phyloP scores from a whole-genome alignment of 2,888 invertebrate genomes.

The Amphipoea oculea region DNA sequence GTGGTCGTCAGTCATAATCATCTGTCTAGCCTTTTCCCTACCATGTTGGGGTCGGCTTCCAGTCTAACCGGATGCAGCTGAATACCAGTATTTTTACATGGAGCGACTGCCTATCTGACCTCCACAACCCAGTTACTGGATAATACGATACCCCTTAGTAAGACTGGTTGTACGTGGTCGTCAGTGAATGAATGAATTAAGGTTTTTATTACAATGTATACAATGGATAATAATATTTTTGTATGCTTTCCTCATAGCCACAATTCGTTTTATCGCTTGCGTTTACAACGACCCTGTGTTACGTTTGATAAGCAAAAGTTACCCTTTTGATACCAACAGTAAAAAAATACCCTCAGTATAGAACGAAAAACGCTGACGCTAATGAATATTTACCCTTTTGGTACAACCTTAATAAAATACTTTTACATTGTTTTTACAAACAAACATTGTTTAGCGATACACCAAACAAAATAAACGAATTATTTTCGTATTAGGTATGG shows the following conservation, averaged over 20 bases:
- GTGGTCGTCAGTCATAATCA: not conserved
- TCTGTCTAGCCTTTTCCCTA: too few relatives aligned
- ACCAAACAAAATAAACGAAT: conserved; percentile 25
- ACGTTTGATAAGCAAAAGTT: conserved; percentile 51
- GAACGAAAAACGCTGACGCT: conserved; percentile 53
- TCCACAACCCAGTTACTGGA: too few relatives aligned
- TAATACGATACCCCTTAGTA: too few relatives aligned
- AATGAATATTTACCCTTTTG: conserved; percentile 55
- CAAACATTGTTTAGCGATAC: conserved; percentile 41
- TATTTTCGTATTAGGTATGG: conserved; percentile 19
- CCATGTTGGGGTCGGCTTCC: too few relatives aligned
- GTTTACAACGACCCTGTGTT: conserved; percentile 22
- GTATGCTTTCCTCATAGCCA: conserved; percentile 8
- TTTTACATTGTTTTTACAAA: conserved; percentile 49
- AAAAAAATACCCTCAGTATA: conserved; percentile 36
- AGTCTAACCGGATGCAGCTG: too few relatives aligned
- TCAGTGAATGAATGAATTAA: not conserved
- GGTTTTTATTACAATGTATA: not conserved
- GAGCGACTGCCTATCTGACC: too few relatives aligned
- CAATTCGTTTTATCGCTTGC: conserved; percentile 22
- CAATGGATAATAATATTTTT: not conserved
- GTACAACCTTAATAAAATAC: conserved; percentile 50
- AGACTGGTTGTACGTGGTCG: too few relatives aligned
- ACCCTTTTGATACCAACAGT: conserved; percentile 37
- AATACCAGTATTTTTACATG: too few relatives aligned